Percentiles rank a stretch among this genome's conserved stretches.
Conservation (phyloP, 2,888 invertebrate species). For the Gibbula magus region DNA sequence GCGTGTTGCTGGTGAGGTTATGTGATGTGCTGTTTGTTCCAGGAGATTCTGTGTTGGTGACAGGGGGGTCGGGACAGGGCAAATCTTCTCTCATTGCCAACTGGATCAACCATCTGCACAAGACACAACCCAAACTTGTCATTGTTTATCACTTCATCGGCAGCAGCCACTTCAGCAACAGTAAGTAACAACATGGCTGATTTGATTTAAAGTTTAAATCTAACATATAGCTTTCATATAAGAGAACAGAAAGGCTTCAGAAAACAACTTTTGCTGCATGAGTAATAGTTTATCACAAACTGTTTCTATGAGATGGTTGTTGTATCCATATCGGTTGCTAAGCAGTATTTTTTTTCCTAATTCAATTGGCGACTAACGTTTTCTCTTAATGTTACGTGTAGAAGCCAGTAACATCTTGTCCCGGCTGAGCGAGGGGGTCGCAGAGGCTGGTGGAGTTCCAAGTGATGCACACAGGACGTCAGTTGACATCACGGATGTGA, state of each 20-base stretch:
- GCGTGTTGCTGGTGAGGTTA: background rate
- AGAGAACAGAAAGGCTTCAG: too few species aligned
- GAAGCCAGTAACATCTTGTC: too few species aligned
- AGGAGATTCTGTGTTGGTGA: slow-evolving; percentile 44
- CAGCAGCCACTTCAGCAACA: slow-evolving; percentile 39
- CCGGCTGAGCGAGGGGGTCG: too few species aligned
- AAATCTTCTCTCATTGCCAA: slow-evolving; percentile 66
- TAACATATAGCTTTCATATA: too few species aligned
- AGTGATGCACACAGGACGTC: background rate
- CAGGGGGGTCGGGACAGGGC: slow-evolving; percentile 62
- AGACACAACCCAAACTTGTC: slow-evolving; percentile 35
- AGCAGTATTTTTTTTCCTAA: too few species aligned
- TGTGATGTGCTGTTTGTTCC: background rate
- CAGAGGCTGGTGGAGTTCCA: background rate
- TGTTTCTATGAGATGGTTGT: too few species aligned
- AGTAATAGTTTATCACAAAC: too few species aligned
- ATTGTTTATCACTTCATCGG: slow-evolving; percentile 68
- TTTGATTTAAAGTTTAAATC: too few species aligned
- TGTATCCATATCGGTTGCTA: too few species aligned
- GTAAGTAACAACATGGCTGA: background rate
- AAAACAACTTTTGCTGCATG: too few species aligned
- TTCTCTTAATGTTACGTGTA: too few species aligned
- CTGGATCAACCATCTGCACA: slow-evolving; percentile 51
- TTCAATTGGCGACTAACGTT: too few species aligned
- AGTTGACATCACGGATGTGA: background rate